A percentile compares a stretch with the other conserved stretches of the same genome.
Conservation (phyloP, 2,113 vertebrate species). For the Melanotaenia duboulayi region DNA sequence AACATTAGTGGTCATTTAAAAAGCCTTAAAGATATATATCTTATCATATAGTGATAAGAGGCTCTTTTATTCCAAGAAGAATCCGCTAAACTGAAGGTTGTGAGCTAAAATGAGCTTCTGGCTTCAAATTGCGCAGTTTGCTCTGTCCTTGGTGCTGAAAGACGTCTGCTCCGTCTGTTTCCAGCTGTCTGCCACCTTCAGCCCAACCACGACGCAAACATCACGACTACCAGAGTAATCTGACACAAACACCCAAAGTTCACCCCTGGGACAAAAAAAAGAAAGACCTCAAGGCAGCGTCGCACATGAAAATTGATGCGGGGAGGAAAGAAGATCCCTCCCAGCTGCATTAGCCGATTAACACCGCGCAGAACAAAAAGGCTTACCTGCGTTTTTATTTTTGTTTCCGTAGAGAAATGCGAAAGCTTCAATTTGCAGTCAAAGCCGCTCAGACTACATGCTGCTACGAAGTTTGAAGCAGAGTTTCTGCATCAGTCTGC, state of each 20-base stretch:
- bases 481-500: not conserved
- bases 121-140: slow-evolving; percentile 49
- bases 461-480: slow-evolving; percentile 14
- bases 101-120: slow-evolving; percentile 9
- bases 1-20: too few species aligned
- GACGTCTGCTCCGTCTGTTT: slow-evolving; percentile 19
- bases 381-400: slow-evolving; percentile 43
- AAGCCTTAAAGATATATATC: too few species aligned
- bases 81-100: not conserved
- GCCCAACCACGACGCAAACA: not conserved
- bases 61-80: not conserved
- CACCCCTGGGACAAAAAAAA: too few species aligned
- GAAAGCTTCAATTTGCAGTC: not conserved
- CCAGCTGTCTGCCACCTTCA: not conserved
- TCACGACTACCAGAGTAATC: not conserved
- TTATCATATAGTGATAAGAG: not conserved
- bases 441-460: not conserved
- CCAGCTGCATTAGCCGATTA: not conserved
- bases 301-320: slow-evolving; percentile 14
- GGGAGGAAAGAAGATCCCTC: slow-evolving; percentile 3
- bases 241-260: slow-evolving; percentile 18
- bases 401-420: not conserved
- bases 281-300: not conserved
- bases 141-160: slow-evolving; percentile 69
- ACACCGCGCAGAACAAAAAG: not conserved